A percentile compares a stretch with the other conserved stretches of the same genome.
Conservation (phyloP, 2,888 invertebrate genomes). For the Liodrosophila aerea region DNA sequence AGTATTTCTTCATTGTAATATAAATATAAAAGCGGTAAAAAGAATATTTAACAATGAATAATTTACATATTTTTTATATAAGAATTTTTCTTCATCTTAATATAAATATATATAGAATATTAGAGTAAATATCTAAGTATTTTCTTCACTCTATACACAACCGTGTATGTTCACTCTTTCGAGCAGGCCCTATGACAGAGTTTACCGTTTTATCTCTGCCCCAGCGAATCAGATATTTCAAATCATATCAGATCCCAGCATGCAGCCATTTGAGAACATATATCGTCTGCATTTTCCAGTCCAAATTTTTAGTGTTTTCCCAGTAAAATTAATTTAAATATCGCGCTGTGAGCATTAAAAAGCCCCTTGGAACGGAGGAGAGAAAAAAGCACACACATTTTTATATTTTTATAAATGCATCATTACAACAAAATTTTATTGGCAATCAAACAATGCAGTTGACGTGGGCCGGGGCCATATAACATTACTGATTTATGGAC, state of each 20-base stretch:
- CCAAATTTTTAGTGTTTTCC: background rate
- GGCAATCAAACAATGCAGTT: slow-evolving; percentile 41
- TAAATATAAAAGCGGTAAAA: too few species aligned
- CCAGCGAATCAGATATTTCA: too few species aligned
- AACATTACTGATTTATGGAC: slow-evolving; percentile 69
- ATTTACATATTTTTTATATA: too few species aligned
- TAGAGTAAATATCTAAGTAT: too few species aligned
- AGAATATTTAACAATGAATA: too few species aligned
- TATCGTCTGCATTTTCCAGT: background rate
- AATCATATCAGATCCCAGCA: slow-evolving; percentile 9
- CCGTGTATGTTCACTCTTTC: too few species aligned
- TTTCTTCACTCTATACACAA: too few species aligned
- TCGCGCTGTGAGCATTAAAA: slow-evolving; percentile 45
- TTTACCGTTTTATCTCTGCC: background rate
- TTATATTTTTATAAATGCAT: slow-evolving; percentile 70
- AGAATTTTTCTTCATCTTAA: too few species aligned
- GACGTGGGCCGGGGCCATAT: slow-evolving; percentile 61
- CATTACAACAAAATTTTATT: slow-evolving; percentile 67
- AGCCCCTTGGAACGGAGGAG: slow-evolving; percentile 3
- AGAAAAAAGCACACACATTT: slow-evolving; percentile 25
- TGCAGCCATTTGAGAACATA: background rate
- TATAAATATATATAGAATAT: too few species aligned
- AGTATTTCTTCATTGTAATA: too few species aligned
- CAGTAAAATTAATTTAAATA: slow-evolving; percentile 62
- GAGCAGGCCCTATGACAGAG: too few species aligned